A percentile compares a stretch with the other conserved stretches of the same genome.
Conservation (phyloP, 2,113 vertebrate species). For the Epinephelus moara region DNA sequence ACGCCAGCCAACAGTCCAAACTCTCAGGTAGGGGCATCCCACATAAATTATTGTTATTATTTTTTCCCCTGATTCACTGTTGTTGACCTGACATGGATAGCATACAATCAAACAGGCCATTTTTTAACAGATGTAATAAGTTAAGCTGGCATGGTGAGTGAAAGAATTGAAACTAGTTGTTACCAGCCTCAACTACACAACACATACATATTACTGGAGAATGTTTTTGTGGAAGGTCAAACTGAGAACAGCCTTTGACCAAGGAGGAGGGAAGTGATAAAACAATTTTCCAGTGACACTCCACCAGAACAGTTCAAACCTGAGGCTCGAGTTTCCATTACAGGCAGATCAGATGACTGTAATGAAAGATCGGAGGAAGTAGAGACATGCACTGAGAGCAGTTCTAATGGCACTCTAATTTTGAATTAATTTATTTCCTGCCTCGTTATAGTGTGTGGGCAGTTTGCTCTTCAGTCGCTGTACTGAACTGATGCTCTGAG, state of each 20-base stretch:
- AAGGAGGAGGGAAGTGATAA: constrained; percentile 18
- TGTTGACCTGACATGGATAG: neutral
- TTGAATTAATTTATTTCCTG: constrained; percentile 49
- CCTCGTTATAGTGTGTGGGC: constrained; percentile 18
- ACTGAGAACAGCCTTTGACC: constrained; percentile 23
- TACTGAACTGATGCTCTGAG: constrained; percentile 19
- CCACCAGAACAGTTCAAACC: constrained; percentile 20
- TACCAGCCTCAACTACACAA: neutral
- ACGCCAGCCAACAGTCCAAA: constrained; percentile 98
- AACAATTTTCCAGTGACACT: constrained; percentile 40
- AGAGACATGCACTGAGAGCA: constrained; percentile 29
- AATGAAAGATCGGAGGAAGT: constrained; percentile 64
- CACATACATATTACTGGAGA: neutral
- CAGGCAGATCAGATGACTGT: constrained; percentile 59
- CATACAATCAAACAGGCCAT: neutral
- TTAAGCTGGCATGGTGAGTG: neutral
- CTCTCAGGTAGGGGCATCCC: constrained; percentile 89
- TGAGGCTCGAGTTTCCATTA: constrained; percentile 43
- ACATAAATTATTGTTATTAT: neutral
- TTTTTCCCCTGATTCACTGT: neutral
- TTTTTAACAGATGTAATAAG: neutral
- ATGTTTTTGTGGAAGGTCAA: neutral
- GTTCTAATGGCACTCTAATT: constrained; percentile 47
- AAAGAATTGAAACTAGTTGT: neutral
- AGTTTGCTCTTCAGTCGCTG: constrained; percentile 8